Base-by-base conservation (phyloP, 2,113 vertebrate species). In the Corvus cornix region DNA sequence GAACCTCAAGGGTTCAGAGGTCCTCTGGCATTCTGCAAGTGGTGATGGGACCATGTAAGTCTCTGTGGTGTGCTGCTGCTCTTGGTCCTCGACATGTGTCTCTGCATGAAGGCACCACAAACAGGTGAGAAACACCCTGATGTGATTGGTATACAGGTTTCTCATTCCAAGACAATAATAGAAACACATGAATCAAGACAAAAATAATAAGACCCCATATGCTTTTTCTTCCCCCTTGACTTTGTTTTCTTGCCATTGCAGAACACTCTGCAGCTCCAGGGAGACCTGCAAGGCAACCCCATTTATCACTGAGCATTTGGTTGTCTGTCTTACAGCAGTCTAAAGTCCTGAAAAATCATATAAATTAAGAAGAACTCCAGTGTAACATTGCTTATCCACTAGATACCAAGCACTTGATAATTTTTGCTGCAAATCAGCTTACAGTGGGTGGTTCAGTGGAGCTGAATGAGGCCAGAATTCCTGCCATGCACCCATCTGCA, bases 381-480 rank as follows among this genome's bases (percentile, higher is more conserved):
- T 1, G 0, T 46, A 33, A 51, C 11, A n/a, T 17, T 76, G 39
- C 27, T 79, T 64, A 55, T n/a, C 21, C 58, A 48, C 11, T 60
- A 60, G 23, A 83, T 39, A 24, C 52, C 3, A 5, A 83, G 30
- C 21, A 46, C 16, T 35, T 2, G 1, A 41, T 46, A 51, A 81
- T 8, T 69, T 80, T 16, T 62, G 26, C 35, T 49, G 41, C 55
- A 68, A 23, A 60, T 37, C 33, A 43, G 17, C 35, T 55, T 78
- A 30, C 30, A 58, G 31, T 13, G 9, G 11, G 49, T 70, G 68
- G n/a, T 11, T 66, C 0, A 0, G 20, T 7, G 44, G 51, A 70
- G 69, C 37, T 19, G n/a, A 23, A 41, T 10, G 37, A 58, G 30
- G 21, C 3, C 0, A 0, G 9, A 39, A 7, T 20, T 56, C n/a